These are phyloP conservation scores for Trogon surrucura DNA, from an alignment of 2,113 vertebrate genomes.

Conservation along the genomic window DNA sequence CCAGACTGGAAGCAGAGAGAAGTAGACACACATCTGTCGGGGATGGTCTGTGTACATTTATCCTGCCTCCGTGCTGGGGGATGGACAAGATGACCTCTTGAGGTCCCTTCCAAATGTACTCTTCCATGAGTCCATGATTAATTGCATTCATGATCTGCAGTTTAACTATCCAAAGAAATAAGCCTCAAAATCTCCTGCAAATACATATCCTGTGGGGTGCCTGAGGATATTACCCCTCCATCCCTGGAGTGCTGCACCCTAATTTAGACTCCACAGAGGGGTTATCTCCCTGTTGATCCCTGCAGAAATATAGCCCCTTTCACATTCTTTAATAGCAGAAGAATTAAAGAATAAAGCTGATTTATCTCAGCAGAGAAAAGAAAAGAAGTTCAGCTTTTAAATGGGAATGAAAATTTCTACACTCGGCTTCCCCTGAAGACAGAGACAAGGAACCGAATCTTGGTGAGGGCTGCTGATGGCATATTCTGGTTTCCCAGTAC, in stretches of 20 bases:
- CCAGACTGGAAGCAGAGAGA: slow-evolving; percentile 42
- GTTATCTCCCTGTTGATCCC: background rate
- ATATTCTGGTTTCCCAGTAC: background rate
- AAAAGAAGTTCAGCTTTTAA: background rate
- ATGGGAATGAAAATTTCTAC: background rate
- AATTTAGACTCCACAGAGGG: background rate
- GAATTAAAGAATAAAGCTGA: slow-evolving; percentile 27
- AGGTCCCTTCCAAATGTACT: slow-evolving; percentile 58
- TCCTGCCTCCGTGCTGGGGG: slow-evolving; percentile 15
- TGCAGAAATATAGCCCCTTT: background rate
- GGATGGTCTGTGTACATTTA: slow-evolving; percentile 49
- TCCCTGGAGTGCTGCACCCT: background rate
- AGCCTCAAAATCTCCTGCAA: slow-evolving; percentile 38
- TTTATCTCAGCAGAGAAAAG: background rate
- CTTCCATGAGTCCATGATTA: slow-evolving; percentile 33
- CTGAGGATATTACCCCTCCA: background rate
- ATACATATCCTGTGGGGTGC: background rate
- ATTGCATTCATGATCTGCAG: slow-evolving; percentile 48
- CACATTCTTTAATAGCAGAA: background rate
- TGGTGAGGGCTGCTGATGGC: background rate
- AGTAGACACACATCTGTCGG: slow-evolving; percentile 57
- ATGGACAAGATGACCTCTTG: slow-evolving; percentile 52
- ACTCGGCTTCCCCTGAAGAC: background rate
- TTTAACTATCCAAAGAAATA: slow-evolving; percentile 56
- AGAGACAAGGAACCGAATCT: background rate